phyloP scores from a whole-genome alignment of 2,888 invertebrate genomes.

The Megalurothrips usitatus region DNA sequence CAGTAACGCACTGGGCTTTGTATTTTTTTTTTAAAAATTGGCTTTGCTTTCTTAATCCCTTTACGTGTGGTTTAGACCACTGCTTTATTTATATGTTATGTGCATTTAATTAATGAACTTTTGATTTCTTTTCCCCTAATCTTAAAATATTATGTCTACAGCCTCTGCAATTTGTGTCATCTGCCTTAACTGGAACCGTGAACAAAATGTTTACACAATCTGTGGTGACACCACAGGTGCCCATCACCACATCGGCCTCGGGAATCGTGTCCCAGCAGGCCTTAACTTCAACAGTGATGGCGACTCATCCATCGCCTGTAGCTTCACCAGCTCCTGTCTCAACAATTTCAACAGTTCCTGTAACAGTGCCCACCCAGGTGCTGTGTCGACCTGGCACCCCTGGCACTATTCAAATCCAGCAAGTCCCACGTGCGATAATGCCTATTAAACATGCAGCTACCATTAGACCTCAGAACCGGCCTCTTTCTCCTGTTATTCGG shows the following conservation, averaged over 20 bases:
- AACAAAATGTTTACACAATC: constrained; percentile 18
- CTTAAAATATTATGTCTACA: not conserved
- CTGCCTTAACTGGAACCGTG: not conserved
- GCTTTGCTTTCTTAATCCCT: too few relatives aligned
- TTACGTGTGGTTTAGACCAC: not conserved
- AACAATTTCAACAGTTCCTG: not conserved
- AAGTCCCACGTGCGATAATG: constrained; percentile 1
- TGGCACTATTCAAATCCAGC: not conserved
- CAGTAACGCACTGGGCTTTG: too few relatives aligned
- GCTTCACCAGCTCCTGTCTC: not conserved
- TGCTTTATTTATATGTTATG: not conserved
- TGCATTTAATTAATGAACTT: not conserved
- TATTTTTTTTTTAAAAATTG: too few relatives aligned
- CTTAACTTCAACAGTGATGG: not conserved
- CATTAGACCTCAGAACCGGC: not conserved
- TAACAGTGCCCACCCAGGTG: not conserved
- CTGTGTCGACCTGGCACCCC: not conserved
- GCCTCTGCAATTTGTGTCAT: constrained; percentile 15
- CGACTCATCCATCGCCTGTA: not conserved
- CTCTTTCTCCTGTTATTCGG: constrained; percentile 27
- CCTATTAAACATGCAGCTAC: not conserved
- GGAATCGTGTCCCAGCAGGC: not conserved
- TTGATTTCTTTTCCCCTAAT: not conserved
- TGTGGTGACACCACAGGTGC: constrained; percentile 21
- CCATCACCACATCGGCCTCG: constrained; percentile 1